These are phyloP conservation scores for Pandemis cinnamomeana DNA, from an alignment of 2,888 invertebrate genomes.

Conservation along the genomic window DNA sequence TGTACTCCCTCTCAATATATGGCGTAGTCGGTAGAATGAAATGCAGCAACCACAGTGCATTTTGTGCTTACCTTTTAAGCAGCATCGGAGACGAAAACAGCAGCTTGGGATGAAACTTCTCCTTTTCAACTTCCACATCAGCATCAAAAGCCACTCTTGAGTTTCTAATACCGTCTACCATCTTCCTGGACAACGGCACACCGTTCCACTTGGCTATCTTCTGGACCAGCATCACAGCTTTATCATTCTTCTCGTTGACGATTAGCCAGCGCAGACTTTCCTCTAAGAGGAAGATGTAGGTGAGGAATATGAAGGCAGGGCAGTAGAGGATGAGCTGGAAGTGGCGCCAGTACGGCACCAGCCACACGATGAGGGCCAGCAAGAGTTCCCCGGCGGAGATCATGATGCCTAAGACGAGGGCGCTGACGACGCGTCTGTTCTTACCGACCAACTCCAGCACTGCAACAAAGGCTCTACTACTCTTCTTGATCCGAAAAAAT, in stretches of 20 bases:
- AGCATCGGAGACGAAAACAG: constrained; percentile 39
- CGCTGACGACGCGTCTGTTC: constrained; percentile 37
- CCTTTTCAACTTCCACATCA: constrained; percentile 30
- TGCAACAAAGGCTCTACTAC: constrained; percentile 42
- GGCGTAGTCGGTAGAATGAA: too few species aligned
- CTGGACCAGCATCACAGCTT: constrained; percentile 28
- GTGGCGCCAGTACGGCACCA: constrained; percentile 42
- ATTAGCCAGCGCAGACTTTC: constrained; percentile 44
- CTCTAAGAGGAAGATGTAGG: constrained; percentile 40
- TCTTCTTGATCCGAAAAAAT: too few species aligned
- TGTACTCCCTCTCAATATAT: too few species aligned
- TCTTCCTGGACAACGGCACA: constrained; percentile 29
- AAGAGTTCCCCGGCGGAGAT: constrained; percentile 33
- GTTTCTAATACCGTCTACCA: constrained; percentile 31
- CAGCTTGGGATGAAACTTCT: constrained; percentile 36
- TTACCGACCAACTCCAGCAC: constrained; percentile 57
- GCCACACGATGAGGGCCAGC: constrained; percentile 35
- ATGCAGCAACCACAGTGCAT: too few species aligned
- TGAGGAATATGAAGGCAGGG: constrained; percentile 39
- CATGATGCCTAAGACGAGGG: constrained; percentile 29
- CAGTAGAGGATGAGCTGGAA: constrained; percentile 40
- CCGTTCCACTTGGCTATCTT: constrained; percentile 40
- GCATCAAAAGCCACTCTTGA: constrained; percentile 37
- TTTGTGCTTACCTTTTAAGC: constrained; percentile 35
- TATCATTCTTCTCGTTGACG: constrained; percentile 37